phyloP scores from a whole-genome alignment of 2,113 vertebrate genomes.

The Entelurus aequoreus region DNA sequence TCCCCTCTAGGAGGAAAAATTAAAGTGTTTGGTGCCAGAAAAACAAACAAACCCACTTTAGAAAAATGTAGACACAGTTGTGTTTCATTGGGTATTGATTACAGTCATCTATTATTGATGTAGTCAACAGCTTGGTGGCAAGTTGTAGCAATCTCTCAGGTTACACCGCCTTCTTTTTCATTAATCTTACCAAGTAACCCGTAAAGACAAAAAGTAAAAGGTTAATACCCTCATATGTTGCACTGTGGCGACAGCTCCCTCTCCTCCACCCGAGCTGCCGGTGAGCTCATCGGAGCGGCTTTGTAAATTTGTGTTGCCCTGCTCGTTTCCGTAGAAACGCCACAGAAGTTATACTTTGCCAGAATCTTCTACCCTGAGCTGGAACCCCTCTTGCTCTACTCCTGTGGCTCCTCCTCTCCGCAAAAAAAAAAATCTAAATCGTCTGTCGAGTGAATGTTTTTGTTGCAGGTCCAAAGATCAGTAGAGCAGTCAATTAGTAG shows the following conservation, averaged over 20 bases:
- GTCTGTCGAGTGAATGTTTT: constrained; percentile 27
- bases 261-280: constrained; percentile 12
- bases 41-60: background rate
- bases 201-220: background rate
- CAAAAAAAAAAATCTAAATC: constrained; percentile 19
- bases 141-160: constrained; percentile 47
- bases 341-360: constrained; percentile 40
- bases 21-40: background rate
- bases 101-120: constrained; percentile 60
- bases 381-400: constrained; percentile 5
- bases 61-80: constrained; percentile 1
- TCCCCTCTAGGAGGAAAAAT: constrained; percentile 18
- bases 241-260: constrained; percentile 1
- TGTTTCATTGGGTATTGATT: constrained; percentile 14
- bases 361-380: constrained; percentile 34
- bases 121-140: constrained; percentile 60
- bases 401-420: constrained; percentile 18
- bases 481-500: constrained; percentile 19
- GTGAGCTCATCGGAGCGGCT: constrained; percentile 20
- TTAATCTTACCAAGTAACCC: background rate
- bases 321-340: constrained; percentile 51
- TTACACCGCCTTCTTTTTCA: constrained; percentile 40
- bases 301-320: constrained; percentile 21
- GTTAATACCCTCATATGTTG: constrained; percentile 41
- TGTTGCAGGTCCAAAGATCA: constrained; percentile 37